Conservation (phyloP, 2,888 invertebrate species). For the Megalurothrips usitatus region DNA sequence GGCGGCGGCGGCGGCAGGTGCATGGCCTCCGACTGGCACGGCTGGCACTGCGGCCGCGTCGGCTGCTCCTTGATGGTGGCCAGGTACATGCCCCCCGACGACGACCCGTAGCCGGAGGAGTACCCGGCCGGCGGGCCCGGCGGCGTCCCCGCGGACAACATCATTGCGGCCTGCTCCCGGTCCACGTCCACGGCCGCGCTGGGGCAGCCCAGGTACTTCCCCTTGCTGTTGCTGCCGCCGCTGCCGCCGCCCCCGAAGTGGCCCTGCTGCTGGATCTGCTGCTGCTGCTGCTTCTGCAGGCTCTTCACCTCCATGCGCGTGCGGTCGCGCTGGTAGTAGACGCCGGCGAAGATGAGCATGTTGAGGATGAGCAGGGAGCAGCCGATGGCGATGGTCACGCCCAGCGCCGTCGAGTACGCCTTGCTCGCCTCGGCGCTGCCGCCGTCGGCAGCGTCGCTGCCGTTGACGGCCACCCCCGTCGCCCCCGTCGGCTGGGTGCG, state of each 20-base stretch:
- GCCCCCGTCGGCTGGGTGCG: conserved; percentile 53
- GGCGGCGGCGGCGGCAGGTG: conserved; percentile 24
- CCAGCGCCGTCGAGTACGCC: conserved; percentile 69
- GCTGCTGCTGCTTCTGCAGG: conserved; percentile 70
- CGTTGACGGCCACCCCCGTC: conserved; percentile 53
- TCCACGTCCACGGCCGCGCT: conserved; percentile 81
- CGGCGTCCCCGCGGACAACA: conserved; percentile 44
- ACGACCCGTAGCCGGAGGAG: background rate
- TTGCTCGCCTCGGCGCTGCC: conserved; percentile 72
- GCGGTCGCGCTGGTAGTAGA: conserved; percentile 76
- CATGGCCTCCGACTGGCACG: conserved; percentile 3
- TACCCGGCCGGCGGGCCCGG: conserved; percentile 30
- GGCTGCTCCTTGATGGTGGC: conserved; percentile 34
- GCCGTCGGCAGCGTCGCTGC: conserved; percentile 71
- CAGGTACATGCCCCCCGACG: conserved; percentile 28
- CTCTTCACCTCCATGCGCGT: conserved; percentile 73
- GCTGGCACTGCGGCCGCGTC: conserved; percentile 16
- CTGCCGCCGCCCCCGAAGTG: conserved; percentile 59
- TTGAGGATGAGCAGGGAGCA: conserved; percentile 76
- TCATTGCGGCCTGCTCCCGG: conserved; percentile 60
- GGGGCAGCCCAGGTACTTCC: conserved; percentile 73
- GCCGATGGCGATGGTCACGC: conserved; percentile 75
- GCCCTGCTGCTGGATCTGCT: conserved; percentile 48
- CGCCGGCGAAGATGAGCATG: conserved; percentile 77
- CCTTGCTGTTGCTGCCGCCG: conserved; percentile 60